Percentiles rank a stretch among this genome's conserved stretches.
phyloP scores from a whole-genome alignment of 2,113 vertebrate species.

The Chelonoidis abingdonii region DNA sequence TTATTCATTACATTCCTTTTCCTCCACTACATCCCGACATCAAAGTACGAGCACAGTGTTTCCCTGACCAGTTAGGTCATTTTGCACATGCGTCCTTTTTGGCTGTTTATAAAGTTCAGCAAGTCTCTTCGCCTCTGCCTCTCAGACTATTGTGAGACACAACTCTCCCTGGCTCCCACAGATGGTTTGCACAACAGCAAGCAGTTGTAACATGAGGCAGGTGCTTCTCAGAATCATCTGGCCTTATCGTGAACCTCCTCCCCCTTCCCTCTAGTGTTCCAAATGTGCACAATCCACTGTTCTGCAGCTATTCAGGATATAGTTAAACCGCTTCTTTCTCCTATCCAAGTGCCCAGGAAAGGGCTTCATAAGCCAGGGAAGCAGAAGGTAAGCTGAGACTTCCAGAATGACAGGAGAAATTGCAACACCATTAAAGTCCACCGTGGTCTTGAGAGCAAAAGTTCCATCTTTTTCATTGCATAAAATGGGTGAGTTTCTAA shows the following conservation, averaged over 20 bases:
- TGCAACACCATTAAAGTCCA: too few relatives aligned
- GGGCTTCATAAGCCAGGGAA: too few relatives aligned
- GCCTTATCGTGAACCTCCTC: neutral
- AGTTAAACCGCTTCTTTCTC: neutral
- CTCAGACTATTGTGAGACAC: neutral
- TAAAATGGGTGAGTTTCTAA: too few relatives aligned
- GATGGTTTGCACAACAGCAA: neutral
- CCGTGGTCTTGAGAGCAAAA: too few relatives aligned
- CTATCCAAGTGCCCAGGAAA: neutral
- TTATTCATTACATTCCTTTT: neutral
- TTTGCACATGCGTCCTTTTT: neutral
- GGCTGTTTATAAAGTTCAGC: neutral
- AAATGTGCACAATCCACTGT: neutral
- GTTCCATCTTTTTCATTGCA: too few relatives aligned
- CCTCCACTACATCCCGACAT: neutral
- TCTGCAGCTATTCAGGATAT: neutral
- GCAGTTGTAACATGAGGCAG: neutral
- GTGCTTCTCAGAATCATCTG: neutral
- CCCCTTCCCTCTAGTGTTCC: neutral
- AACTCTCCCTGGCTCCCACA: neutral
- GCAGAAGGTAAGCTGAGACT: too few relatives aligned
- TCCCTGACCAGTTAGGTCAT: neutral
- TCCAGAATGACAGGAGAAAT: too few relatives aligned
- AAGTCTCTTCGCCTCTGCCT: neutral
- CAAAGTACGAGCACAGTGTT: neutral